phyloP scores from a whole-genome alignment of 2,797 vertebrate species.

The Oceanodroma leucorhoa region DNA sequence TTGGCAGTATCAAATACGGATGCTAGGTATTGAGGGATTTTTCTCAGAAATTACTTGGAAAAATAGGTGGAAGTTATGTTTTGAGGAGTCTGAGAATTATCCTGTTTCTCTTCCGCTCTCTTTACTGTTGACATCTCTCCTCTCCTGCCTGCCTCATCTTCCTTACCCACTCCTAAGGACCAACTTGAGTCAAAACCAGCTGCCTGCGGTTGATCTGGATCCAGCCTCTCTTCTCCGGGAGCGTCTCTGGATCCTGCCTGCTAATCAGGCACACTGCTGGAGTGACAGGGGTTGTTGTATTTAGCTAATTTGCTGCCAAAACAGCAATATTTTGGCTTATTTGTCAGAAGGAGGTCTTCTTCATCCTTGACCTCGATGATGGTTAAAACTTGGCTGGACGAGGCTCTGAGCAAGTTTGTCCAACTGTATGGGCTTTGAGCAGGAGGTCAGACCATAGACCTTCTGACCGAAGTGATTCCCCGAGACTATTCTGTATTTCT shows the following conservation, averaged over 20 bases:
- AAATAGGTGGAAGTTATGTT: background rate
- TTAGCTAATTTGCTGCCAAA: background rate
- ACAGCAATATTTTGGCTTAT: background rate
- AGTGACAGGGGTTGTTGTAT: background rate
- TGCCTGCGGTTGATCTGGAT: accelerated
- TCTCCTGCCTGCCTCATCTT: background rate
- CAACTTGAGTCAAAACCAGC: background rate
- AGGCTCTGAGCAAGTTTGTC: background rate
- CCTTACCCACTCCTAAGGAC: background rate
- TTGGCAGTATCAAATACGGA: background rate
- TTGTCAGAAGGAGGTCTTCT: background rate
- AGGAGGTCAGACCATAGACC: background rate
- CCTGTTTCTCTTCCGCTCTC: background rate
- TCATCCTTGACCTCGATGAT: background rate
- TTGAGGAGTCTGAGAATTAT: background rate
- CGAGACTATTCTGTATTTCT: background rate
- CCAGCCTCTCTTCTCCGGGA: background rate
- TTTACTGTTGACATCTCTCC: background rate
- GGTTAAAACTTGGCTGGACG: background rate
- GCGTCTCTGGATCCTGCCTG: background rate
- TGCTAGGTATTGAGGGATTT: background rate
- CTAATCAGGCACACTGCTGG: background rate
- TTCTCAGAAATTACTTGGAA: background rate
- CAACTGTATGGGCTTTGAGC: background rate
- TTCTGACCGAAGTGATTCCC: background rate